Evolutionary conservation across 2,888 invertebrate genomes (phyloP).

Genomic region (Calameuta idolon): DNA sequence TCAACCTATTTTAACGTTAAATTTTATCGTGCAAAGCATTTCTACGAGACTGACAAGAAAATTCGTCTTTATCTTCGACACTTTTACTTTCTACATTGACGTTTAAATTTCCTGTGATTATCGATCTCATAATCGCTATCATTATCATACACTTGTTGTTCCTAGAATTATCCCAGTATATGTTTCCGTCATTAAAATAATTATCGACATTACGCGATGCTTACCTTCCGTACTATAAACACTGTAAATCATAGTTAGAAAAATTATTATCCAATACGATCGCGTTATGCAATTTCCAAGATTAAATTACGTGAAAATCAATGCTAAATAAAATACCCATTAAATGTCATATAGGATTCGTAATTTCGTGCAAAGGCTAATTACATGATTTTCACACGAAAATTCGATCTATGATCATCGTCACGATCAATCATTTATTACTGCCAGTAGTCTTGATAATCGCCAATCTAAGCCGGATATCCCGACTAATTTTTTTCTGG

Average conservation of each 20-base stretch:
- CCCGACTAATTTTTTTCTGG: neutral
- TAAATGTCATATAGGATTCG: neutral
- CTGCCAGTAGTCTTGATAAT: neutral
- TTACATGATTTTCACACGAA: neutral
- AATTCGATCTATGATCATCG: neutral
- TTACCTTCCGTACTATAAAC: neutral
- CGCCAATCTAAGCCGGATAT: neutral
- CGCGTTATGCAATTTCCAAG: neutral
- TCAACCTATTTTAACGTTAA: neutral
- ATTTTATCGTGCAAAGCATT: neutral
- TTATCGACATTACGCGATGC: slow-evolving; percentile 31
- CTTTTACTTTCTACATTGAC: slow-evolving; percentile 21
- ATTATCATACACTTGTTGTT: slow-evolving; percentile 37
- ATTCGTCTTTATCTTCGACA: slow-evolving; percentile 29
- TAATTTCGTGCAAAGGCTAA: neutral
- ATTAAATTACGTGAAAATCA: neutral
- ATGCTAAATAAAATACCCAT: neutral
- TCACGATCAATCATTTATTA: neutral
- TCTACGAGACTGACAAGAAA: slow-evolving; percentile 33
- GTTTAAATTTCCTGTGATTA: neutral
- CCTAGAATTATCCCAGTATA: slow-evolving; percentile 40
- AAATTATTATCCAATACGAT: neutral
- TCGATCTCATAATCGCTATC: neutral
- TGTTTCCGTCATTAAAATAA: slow-evolving; percentile 43
- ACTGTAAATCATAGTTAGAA: neutral